These are phyloP conservation scores for Nematopogon swammerdamellus DNA, from an alignment of 2,888 invertebrate genomes.

Conservation along the genomic window DNA sequence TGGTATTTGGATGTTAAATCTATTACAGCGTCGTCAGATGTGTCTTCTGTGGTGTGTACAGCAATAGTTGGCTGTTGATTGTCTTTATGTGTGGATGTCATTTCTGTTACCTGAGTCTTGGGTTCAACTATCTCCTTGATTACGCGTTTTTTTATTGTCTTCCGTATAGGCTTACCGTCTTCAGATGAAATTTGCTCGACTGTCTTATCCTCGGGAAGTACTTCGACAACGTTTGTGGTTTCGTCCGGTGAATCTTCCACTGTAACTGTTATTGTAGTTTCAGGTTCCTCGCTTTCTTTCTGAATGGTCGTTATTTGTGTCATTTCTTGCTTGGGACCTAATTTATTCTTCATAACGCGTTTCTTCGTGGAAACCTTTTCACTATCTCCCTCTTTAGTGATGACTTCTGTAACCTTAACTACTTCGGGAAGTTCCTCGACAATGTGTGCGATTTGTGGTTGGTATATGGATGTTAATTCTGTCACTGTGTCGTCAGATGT, in stretches of 20 bases:
- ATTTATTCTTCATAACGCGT: constrained; percentile 24
- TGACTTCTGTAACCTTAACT: constrained; percentile 11
- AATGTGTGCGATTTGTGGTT: constrained; percentile 13
- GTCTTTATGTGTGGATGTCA: constrained; percentile 36
- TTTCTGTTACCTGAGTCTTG: constrained; percentile 33
- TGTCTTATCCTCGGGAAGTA: background rate
- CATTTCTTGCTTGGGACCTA: constrained; percentile 30
- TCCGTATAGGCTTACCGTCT: constrained; percentile 10
- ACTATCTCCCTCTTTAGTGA: constrained; percentile 7
- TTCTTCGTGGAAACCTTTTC: constrained; percentile 12
- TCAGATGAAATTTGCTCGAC: background rate
- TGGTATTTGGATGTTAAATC: constrained; percentile 8
- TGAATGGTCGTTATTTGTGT: constrained; percentile 19
- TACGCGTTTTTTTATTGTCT: constrained; percentile 16
- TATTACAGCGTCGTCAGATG: constrained; percentile 8
- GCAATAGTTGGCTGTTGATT: constrained; percentile 20
- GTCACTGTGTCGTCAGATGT: constrained; percentile 12
- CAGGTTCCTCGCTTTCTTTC: constrained; percentile 21
- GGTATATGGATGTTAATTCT: constrained; percentile 6
- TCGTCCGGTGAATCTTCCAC: background rate
- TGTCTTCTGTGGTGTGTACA: constrained; percentile 6
- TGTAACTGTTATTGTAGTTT: constrained; percentile 22
- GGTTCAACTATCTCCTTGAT: constrained; percentile 26
- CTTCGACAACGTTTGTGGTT: background rate
- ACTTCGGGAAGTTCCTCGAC: constrained; percentile 14